These are phyloP conservation scores for Junonia oenone DNA, from an alignment of 2,888 invertebrate genomes.

Conservation along the genomic window DNA sequence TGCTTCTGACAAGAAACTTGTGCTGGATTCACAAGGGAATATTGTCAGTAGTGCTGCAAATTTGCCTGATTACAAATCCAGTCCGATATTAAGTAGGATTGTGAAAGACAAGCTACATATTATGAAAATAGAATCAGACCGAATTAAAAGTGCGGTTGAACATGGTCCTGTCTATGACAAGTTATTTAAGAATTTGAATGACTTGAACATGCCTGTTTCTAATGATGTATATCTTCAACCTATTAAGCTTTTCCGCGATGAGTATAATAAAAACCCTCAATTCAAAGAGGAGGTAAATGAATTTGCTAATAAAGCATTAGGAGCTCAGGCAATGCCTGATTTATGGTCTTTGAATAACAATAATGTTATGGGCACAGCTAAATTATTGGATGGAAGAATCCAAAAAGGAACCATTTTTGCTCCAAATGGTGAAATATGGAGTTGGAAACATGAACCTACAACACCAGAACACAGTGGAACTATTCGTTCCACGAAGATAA, in stretches of 20 bases:
- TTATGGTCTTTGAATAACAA: slow-evolving; percentile 63
- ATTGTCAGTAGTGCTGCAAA: slow-evolving; percentile 73
- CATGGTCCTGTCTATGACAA: slow-evolving; percentile 81
- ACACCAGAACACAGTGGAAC: slow-evolving; percentile 69
- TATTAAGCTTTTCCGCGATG: slow-evolving; percentile 75
- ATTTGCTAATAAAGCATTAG: slow-evolving; percentile 68
- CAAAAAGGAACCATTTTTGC: slow-evolving; percentile 75
- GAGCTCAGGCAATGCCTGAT: slow-evolving; percentile 67
- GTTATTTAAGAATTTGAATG: slow-evolving; percentile 73
- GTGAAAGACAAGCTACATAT: slow-evolving; percentile 74
- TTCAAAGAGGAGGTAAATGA: slow-evolving; percentile 77
- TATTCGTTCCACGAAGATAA: slow-evolving; percentile 68
- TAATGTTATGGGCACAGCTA: slow-evolving; percentile 62
- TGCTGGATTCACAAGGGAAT: slow-evolving; percentile 68
- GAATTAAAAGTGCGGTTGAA: slow-evolving; percentile 80
- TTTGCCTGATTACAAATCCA: slow-evolving; percentile 68
- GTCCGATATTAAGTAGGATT: slow-evolving; percentile 65
- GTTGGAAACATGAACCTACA: slow-evolving; percentile 74
- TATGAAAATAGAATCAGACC: slow-evolving; percentile 76
- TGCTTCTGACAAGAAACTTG: slow-evolving; percentile 71
- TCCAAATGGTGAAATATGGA: slow-evolving; percentile 76
- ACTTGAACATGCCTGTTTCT: slow-evolving; percentile 70
- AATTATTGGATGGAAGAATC: slow-evolving; percentile 60
- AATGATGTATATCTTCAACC: slow-evolving; percentile 78
- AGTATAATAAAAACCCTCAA: slow-evolving; percentile 73